Evolutionary conservation across 2,113 vertebrate species (phyloP).

Genomic region (Silurus meridionalis): DNA sequence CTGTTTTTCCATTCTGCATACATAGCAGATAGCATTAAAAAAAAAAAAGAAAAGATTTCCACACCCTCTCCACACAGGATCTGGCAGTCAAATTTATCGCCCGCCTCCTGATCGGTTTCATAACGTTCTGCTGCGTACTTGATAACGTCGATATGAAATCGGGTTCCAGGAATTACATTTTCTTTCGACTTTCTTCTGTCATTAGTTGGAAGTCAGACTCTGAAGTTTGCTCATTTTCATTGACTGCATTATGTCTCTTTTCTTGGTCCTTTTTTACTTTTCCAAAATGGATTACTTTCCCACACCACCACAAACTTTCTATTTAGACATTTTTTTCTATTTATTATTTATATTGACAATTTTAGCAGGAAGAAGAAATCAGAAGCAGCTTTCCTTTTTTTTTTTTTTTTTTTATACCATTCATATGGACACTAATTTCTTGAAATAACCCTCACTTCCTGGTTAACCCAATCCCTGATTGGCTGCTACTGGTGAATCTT

Average conservation of each 20-base stretch:
- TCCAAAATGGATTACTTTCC: background rate
- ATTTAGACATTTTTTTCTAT: background rate
- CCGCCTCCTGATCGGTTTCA: background rate
- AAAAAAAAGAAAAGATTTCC: constrained; percentile 6
- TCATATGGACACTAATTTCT: background rate
- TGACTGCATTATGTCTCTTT: background rate
- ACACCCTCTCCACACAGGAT: background rate
- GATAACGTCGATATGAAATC: constrained; percentile 10
- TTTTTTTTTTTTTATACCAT: background rate
- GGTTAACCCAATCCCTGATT: background rate
- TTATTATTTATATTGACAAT: background rate
- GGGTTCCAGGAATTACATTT: background rate
- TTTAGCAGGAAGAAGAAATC: background rate
- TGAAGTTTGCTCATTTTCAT: too few relatives aligned
- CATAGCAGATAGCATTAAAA: background rate
- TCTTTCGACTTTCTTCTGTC: background rate
- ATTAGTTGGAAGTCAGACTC: background rate
- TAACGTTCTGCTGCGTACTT: background rate
- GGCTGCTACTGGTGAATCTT: background rate
- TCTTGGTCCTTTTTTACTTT: background rate
- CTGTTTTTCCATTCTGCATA: background rate
- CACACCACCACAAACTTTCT: background rate
- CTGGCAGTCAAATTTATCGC: background rate
- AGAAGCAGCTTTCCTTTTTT: background rate
- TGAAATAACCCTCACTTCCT: background rate